A percentile compares a stretch with the other conserved stretches of the same genome.
Conservation (phyloP, 1,140 invertebrate species). For the Zaprionus capensis region DNA sequence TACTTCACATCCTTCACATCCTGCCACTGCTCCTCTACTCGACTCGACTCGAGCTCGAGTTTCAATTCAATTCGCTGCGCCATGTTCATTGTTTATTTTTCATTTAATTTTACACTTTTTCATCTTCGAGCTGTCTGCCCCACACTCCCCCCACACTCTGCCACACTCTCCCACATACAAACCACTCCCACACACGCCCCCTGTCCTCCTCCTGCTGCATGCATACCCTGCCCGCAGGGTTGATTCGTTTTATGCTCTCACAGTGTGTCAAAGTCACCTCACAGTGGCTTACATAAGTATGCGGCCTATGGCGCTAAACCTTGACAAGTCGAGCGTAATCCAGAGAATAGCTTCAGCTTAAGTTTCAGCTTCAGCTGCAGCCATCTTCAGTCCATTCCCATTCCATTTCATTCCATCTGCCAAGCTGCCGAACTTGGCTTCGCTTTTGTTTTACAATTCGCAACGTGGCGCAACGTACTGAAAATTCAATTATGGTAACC, state of each 20-base stretch:
- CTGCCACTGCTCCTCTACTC: constrained; percentile 9
- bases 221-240: neutral
- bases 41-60: constrained; percentile 42
- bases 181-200: neutral
- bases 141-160: neutral
- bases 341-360: neutral
- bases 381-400: neutral
- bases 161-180: neutral
- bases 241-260: neutral
- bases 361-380: too few species aligned
- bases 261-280: neutral
- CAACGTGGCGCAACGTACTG: constrained; percentile 41
- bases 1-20: neutral
- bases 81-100: constrained; percentile 82
- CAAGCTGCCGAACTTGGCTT: constrained; percentile 9
- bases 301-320: neutral
- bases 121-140: constrained; percentile 39
- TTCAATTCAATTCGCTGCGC: constrained; percentile 79
- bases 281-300: constrained; percentile 3
- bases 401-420: constrained; percentile 9
- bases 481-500: constrained; percentile 72
- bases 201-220: too few species aligned
- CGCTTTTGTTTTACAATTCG: constrained; percentile 49
- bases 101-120: constrained; percentile 81
- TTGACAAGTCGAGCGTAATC: constrained; percentile 2